Evolutionary conservation across 2,113 vertebrate species (phyloP).

Genomic region (Pelecanoides urinatrix): DNA sequence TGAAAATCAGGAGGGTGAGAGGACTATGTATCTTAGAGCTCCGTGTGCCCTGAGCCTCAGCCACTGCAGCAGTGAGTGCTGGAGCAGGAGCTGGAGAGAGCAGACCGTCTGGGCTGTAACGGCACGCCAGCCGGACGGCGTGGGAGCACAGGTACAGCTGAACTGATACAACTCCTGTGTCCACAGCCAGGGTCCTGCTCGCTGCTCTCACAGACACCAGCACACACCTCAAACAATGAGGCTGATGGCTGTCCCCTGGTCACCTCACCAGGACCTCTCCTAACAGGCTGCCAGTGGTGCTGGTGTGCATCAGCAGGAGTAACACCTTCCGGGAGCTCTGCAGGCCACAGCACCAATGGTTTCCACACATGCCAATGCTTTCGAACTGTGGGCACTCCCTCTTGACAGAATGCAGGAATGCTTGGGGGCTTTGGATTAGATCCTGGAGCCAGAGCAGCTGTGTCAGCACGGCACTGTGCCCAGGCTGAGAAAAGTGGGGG

Average conservation of each 20-base stretch:
- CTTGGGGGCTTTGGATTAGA: constrained; percentile 47
- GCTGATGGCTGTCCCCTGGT: neutral
- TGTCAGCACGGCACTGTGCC: constrained; percentile 55
- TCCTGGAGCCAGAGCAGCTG: neutral
- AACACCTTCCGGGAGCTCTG: neutral
- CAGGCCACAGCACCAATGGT: neutral
- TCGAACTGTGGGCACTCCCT: neutral
- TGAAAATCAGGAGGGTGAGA: neutral
- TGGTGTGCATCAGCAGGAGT: neutral
- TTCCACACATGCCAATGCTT: neutral
- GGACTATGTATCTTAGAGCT: neutral
- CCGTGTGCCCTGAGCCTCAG: neutral
- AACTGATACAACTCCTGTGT: fast-evolving
- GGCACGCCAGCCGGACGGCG: fast-evolving
- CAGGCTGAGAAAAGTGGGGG: constrained; percentile 52
- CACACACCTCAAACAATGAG: neutral
- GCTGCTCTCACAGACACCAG: neutral
- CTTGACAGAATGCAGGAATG: constrained; percentile 25
- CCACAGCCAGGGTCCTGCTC: neutral
- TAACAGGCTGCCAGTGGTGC: neutral
- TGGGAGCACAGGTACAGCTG: fast-evolving
- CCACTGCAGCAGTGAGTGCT: neutral
- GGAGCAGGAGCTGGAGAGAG: neutral
- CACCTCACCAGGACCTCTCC: neutral
- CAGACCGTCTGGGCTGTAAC: fast-evolving